A percentile compares a stretch with the other conserved stretches of the same genome.
These are phyloP conservation scores for Alcedo atthis DNA, from an alignment of 2,797 vertebrate species.

Conservation along the genomic window DNA sequence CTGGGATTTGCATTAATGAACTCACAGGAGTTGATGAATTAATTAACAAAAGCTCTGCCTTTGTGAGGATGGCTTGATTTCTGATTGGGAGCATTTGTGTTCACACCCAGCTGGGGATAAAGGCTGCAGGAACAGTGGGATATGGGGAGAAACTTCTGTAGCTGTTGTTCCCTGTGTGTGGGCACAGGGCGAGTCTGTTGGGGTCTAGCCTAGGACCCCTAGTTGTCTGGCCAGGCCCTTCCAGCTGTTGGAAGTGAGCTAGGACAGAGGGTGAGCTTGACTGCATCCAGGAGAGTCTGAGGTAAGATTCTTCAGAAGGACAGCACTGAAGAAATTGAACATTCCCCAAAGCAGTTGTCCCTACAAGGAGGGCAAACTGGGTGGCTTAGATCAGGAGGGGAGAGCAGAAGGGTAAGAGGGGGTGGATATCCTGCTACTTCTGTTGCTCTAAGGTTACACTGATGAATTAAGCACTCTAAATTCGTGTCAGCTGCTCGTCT, in stretches of 20 bases:
- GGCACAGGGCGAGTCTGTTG: background rate
- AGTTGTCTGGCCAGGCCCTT: background rate
- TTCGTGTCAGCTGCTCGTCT: background rate
- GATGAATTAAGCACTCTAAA: background rate
- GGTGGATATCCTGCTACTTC: background rate
- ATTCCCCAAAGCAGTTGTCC: background rate
- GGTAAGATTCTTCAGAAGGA: fast-evolving
- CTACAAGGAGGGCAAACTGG: fast-evolving
- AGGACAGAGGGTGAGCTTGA: background rate
- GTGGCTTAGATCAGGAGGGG: background rate
- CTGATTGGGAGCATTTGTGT: fast-evolving
- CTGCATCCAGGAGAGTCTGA: fast-evolving
- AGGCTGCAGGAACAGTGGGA: background rate
- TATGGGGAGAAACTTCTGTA: background rate
- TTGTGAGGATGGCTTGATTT: background rate
- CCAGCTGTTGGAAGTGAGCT: fast-evolving
- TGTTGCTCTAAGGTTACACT: background rate
- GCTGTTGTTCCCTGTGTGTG: fast-evolving
- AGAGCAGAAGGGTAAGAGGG: background rate
- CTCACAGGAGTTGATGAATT: background rate
- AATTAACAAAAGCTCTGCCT: background rate
- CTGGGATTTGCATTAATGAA: background rate
- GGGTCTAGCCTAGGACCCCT: fast-evolving
- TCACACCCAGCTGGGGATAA: background rate
- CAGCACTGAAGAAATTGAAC: background rate